phyloP scores from a whole-genome alignment of 2,113 vertebrate genomes.

The Pica pica region DNA sequence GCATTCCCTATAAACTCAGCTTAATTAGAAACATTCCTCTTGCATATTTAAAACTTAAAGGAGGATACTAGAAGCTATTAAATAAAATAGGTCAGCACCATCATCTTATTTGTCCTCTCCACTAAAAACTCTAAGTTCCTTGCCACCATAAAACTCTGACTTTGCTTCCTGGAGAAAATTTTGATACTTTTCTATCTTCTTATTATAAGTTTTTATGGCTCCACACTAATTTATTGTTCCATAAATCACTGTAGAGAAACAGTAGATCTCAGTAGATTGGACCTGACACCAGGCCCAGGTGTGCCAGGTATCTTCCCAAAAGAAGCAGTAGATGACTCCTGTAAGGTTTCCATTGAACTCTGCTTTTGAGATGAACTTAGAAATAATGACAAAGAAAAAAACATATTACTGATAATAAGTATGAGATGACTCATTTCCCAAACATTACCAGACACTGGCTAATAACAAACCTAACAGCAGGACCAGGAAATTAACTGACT shows the following conservation, averaged over 20 bases:
- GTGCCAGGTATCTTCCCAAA: background rate
- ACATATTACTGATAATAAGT: background rate
- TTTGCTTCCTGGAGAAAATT: background rate
- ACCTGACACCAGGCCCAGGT: fast-evolving
- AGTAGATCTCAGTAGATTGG: background rate
- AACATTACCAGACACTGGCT: background rate
- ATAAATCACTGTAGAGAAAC: background rate
- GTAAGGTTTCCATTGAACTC: background rate
- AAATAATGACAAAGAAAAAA: background rate
- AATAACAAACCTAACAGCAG: background rate
- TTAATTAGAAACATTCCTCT: background rate
- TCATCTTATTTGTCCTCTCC: background rate
- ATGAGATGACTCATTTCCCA: background rate
- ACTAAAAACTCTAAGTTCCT: background rate
- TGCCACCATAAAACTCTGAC: background rate
- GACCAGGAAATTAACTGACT: background rate
- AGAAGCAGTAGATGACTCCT: background rate
- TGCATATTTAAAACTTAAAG: background rate
- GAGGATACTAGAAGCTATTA: background rate
- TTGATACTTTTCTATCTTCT: background rate
- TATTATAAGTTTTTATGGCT: background rate
- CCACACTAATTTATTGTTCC: background rate
- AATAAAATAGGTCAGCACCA: background rate
- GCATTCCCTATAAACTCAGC: background rate
- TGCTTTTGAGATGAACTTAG: background rate